Conservation (phyloP, 2,888 invertebrate genomes). For the Tryphoninae sp. region DNA sequence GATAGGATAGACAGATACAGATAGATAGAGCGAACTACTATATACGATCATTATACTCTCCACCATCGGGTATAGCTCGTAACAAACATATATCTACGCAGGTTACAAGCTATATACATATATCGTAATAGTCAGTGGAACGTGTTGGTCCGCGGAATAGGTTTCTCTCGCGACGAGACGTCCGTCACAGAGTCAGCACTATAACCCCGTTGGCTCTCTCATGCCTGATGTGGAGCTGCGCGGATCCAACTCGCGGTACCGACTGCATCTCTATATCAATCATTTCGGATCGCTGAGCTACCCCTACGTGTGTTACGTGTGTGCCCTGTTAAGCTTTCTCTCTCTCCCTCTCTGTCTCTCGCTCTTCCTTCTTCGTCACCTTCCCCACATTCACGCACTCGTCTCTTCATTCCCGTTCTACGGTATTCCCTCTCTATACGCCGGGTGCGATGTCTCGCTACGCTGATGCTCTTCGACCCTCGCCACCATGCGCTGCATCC, state of each 20-base stretch:
- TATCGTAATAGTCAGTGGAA: constrained; percentile 24
- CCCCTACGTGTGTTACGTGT: constrained; percentile 37
- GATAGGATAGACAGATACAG: constrained; percentile 40
- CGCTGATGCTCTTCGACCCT: constrained; percentile 72
- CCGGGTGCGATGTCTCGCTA: constrained; percentile 66
- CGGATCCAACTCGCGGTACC: constrained; percentile 65
- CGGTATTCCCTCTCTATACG: constrained; percentile 48
- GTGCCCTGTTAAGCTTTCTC: constrained; percentile 32
- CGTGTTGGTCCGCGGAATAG: constrained; percentile 55
- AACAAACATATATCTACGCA: not conserved
- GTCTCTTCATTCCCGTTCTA: constrained; percentile 55
- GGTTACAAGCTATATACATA: not conserved
- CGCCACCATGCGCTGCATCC: constrained; percentile 67
- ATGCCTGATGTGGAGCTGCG: constrained; percentile 15
- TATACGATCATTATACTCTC: constrained; percentile 56
- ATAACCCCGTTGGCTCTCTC: constrained; percentile 73
- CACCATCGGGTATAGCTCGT: constrained; percentile 7
- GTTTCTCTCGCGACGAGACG: constrained; percentile 71
- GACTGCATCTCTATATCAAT: constrained; percentile 81
- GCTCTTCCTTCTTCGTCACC: constrained; percentile 38
- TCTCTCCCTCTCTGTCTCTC: constrained; percentile 13
- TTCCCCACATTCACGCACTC: constrained; percentile 48
- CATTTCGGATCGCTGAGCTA: constrained; percentile 74
- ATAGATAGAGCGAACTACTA: constrained; percentile 31
- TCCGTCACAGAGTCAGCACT: constrained; percentile 81